Percentiles rank a stretch among this genome's conserved stretches.
These are phyloP conservation scores for Phalacrocorax carbo DNA, from an alignment of 2,113 vertebrate genomes.

Conservation along the genomic window DNA sequence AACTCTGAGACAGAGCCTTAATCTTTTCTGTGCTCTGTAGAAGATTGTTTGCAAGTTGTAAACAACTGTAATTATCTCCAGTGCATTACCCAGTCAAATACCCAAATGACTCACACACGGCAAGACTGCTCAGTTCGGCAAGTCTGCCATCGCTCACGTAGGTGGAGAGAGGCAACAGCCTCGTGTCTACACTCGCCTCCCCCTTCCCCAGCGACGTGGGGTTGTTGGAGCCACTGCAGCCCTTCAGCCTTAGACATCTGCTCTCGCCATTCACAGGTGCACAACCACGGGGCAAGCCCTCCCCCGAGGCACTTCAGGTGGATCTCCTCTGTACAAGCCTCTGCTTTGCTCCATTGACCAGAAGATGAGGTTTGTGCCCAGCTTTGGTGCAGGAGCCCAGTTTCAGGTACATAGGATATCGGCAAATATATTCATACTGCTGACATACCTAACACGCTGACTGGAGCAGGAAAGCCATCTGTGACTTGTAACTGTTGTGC, in stretches of 20 bases:
- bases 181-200: background rate
- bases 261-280: background rate
- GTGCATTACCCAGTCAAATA: background rate
- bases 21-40: background rate
- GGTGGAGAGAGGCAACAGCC: background rate
- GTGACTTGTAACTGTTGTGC: accelerated
- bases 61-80: background rate
- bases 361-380: background rate
- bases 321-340: background rate
- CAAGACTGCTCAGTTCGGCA: background rate
- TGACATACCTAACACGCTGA: too few relatives aligned
- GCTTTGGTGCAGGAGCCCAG: background rate
- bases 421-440: background rate
- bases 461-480: background rate
- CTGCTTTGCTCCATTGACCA: accelerated
- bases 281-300: background rate
- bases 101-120: accelerated
- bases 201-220: accelerated
- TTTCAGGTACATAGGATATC: background rate
- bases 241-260: accelerated
- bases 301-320: background rate
- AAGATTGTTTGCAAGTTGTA: background rate
- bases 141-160: accelerated
- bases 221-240: background rate
- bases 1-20: background rate